These are phyloP conservation scores for Ceramica pisi DNA, from an alignment of 2,888 invertebrate species.

Conservation along the genomic window DNA sequence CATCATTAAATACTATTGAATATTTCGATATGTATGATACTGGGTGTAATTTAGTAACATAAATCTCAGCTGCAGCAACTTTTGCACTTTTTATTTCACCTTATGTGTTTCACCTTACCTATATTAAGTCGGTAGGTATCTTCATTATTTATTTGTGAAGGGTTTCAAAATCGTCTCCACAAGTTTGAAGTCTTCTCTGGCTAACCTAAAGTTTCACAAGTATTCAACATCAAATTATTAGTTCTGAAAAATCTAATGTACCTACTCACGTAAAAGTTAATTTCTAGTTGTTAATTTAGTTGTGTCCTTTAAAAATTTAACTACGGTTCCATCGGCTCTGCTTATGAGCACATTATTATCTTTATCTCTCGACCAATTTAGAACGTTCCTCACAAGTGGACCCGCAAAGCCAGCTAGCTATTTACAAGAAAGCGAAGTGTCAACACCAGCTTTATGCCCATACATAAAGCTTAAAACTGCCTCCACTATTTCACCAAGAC, in stretches of 20 bases:
- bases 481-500: constrained; percentile 16
- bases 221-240: too few relatives aligned
- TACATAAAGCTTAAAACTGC: constrained; percentile 23
- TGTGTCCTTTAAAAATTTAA: too few relatives aligned
- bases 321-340: neutral
- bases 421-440: constrained; percentile 26
- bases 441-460: constrained; percentile 20
- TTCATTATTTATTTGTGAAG: too few relatives aligned
- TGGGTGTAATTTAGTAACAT: neutral
- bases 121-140: too few relatives aligned
- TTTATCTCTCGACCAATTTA: neutral
- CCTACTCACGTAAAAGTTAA: too few relatives aligned
- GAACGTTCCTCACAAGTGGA: neutral
- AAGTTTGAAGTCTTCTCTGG: too few relatives aligned
- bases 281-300: too few relatives aligned
- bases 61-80: neutral
- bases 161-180: too few relatives aligned
- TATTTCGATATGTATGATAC: neutral
- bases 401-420: neutral
- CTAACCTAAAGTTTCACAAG: too few relatives aligned
- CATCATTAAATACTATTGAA: neutral
- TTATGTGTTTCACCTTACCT: neutral
- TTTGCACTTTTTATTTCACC: neutral
- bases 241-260: too few relatives aligned
- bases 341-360: neutral